A percentile compares a stretch with the other conserved stretches of the same genome.
Evolutionary conservation across 2,888 invertebrate genomes (phyloP).

Genomic region (Shargacucullia verbasci): DNA sequence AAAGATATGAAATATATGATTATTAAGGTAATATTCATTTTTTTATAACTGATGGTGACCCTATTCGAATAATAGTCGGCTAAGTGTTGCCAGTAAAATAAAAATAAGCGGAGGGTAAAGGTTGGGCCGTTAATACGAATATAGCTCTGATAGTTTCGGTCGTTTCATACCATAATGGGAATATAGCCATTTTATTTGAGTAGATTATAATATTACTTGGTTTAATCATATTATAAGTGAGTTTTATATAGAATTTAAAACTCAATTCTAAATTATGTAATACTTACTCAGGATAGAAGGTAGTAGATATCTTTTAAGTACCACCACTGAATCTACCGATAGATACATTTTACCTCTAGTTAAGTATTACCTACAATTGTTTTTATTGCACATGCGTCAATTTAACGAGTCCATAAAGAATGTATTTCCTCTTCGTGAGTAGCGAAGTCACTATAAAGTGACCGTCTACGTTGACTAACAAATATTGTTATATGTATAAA

Average conservation of each 20-base stretch:
- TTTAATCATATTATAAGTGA: too few relatives aligned
- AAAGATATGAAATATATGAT: too few relatives aligned
- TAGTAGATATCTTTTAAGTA: too few relatives aligned
- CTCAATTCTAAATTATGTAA: too few relatives aligned
- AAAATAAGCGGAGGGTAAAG: conserved; percentile 38
- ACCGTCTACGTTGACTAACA: background rate
- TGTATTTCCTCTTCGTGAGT: background rate
- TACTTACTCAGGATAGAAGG: too few relatives aligned
- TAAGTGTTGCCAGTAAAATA: conserved; percentile 52
- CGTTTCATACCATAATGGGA: conserved; percentile 9
- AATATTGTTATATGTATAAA: too few relatives aligned
- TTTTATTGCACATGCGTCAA: background rate
- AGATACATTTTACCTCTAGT: too few relatives aligned
- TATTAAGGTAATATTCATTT: too few relatives aligned
- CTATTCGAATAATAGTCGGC: conserved; percentile 23
- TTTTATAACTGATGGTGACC: too few relatives aligned
- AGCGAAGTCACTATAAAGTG: background rate
- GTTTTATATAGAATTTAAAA: too few relatives aligned
- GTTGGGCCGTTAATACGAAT: conserved; percentile 32
- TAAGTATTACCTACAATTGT: too few relatives aligned
- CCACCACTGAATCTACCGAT: too few relatives aligned
- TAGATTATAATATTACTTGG: conserved; percentile 4
- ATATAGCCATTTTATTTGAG: conserved; percentile 8
- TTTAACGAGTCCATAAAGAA: background rate
- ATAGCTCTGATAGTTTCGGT: conserved; percentile 12